Base-by-base conservation (phyloP, 2,797 vertebrate species). In the Hyperoplus lanceolatus region DNA sequence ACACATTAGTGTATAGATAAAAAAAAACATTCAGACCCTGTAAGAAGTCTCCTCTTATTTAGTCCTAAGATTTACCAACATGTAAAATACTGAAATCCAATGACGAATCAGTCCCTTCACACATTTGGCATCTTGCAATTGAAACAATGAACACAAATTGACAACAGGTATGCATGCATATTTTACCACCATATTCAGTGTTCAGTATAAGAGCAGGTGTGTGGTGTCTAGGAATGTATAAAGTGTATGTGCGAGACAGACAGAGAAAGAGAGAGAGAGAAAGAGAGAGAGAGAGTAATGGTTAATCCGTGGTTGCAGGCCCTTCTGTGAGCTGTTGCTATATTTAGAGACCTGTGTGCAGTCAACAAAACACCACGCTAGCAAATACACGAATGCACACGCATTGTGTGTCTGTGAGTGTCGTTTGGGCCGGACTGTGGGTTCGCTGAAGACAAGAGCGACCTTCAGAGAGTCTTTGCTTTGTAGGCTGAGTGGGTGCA, bases 251-350 rank as follows among this genome's bases (percentile, higher is more conserved):
- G 36, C 56, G 42, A 59, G 36, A 15, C 59, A 55, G 50, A 51
- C 21, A 29, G 29, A 3, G 29, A 29, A 29, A 29, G 29, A 29
- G 29, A 29, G 29, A 29, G 29, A 29, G 29, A 29, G 29, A 29
- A 3, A 29, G 42, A 59, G 36, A 15, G 59, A 55, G 50, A 51
- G 36, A 73, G 71, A 70, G 78, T 79, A 74, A 69, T 68, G 61
- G 82, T 81, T 87, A 89, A 87, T 90, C 87, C 73, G 54, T 5
- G 41, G 15, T 55, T 63, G 55, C 45, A 29, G 79, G 76, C 68
- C 73, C 82, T 84, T 87, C 70, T 61, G 72, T 84, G 85, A 91
- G 86, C 90, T 70, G 53, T 0, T 62, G 85, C 80, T 91, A 92
- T 88, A 85, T 92, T 87, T 91, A 89, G 91, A 82, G 50, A 70